phyloP scores from a whole-genome alignment of 2,888 invertebrate species.

The Andrena trimmerana region DNA sequence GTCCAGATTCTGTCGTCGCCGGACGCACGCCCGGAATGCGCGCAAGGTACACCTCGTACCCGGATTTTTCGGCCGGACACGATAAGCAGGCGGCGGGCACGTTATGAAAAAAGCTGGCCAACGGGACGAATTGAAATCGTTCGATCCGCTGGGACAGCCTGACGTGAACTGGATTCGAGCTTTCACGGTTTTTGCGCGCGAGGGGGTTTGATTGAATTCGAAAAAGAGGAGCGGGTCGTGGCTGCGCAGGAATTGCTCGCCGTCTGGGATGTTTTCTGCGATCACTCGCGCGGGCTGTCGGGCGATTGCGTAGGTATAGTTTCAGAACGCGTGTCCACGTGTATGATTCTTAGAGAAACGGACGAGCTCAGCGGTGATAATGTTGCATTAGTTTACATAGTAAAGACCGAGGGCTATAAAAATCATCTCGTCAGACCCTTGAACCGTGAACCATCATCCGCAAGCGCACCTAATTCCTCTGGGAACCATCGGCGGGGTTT shows the following conservation, averaged over 20 bases:
- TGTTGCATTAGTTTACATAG: not conserved
- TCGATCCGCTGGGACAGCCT: slow-evolving; percentile 49
- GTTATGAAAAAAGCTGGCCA: slow-evolving; percentile 15
- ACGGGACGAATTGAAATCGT: slow-evolving; percentile 58
- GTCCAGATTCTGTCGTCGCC: slow-evolving; percentile 58
- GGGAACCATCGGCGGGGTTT: slow-evolving; percentile 31
- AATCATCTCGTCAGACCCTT: slow-evolving; percentile 23
- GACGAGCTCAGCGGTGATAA: not conserved
- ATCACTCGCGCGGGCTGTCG: not conserved
- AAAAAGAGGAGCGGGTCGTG: not conserved
- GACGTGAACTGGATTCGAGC: slow-evolving; percentile 51
- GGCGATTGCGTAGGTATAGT: not conserved
- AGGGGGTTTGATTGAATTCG: slow-evolving; percentile 52
- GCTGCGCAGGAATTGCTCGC: slow-evolving; percentile 1
- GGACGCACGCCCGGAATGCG: slow-evolving; percentile 60
- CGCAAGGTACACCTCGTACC: slow-evolving; percentile 54
- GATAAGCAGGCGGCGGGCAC: slow-evolving; percentile 31
- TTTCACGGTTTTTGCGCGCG: slow-evolving; percentile 30
- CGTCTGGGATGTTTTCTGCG: slow-evolving; percentile 18
- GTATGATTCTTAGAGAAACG: not conserved
- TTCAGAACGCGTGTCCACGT: not conserved
- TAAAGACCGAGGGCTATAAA: not conserved
- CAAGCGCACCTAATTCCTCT: slow-evolving; percentile 34
- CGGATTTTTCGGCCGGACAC: slow-evolving; percentile 50
- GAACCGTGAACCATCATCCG: slow-evolving; percentile 28